phyloP scores from a whole-genome alignment of 1,140 invertebrate species.

The Drosophila nigrodunni region DNA sequence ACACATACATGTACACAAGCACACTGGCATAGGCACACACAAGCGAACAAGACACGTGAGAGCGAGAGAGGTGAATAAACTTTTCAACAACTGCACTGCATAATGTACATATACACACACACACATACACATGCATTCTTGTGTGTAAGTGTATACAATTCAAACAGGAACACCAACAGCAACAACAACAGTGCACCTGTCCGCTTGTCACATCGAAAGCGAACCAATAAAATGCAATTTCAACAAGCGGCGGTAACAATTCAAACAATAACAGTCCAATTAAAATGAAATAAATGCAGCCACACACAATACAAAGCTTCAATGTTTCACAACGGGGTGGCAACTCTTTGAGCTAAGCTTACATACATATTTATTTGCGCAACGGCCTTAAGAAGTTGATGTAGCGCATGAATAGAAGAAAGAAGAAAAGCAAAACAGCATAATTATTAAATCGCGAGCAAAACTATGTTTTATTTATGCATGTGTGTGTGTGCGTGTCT shows the following conservation, averaged over 20 bases:
- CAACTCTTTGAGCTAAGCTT: slow-evolving; percentile 54
- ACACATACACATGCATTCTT: slow-evolving; percentile 34
- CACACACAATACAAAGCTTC: slow-evolving; percentile 7
- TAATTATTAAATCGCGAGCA: slow-evolving; percentile 58
- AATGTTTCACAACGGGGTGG: slow-evolving; percentile 45
- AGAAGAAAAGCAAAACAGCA: slow-evolving; percentile 64
- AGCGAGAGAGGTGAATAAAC: slow-evolving; percentile 75
- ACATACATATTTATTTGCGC: not conserved
- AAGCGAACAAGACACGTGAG: slow-evolving; percentile 62
- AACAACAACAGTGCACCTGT: slow-evolving; percentile 67
- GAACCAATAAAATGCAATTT: slow-evolving; percentile 34
- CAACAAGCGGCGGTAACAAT: slow-evolving; percentile 29
- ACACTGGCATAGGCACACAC: slow-evolving; percentile 1
- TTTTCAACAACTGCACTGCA: slow-evolving; percentile 57
- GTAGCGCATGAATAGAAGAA: slow-evolving; percentile 22
- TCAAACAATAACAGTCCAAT: slow-evolving; percentile 70
- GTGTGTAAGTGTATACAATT: slow-evolving; percentile 29
- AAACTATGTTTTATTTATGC: slow-evolving; percentile 32
- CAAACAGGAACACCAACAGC: slow-evolving; percentile 43
- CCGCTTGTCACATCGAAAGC: slow-evolving; percentile 30
- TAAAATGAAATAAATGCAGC: slow-evolving; percentile 68
- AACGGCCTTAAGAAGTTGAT: slow-evolving; percentile 38
- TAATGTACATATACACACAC: slow-evolving; percentile 20
- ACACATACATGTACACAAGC: not conserved
- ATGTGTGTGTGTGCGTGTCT: slow-evolving; percentile 10